These are phyloP conservation scores for Lynx canadensis DNA, from an alignment of 2,113 vertebrate species.

Conservation along the genomic window DNA sequence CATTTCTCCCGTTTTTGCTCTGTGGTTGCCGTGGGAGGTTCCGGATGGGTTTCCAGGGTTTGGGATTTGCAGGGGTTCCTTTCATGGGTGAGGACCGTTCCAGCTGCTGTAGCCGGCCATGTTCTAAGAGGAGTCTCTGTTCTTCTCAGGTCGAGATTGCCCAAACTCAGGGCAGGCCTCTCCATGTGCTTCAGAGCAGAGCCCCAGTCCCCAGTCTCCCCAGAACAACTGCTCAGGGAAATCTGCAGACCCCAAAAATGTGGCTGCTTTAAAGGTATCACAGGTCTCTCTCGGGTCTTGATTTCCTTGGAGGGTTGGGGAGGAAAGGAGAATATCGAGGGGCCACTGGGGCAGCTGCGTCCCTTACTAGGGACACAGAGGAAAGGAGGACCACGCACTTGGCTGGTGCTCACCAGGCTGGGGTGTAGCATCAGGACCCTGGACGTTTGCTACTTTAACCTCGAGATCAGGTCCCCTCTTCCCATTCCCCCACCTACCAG, in stretches of 20 bases:
- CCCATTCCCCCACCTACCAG: no score
- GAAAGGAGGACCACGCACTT: neutral
- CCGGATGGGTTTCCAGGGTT: neutral
- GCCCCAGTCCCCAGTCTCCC: slow-evolving; percentile 93
- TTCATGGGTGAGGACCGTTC: neutral
- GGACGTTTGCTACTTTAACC: neutral
- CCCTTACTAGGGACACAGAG: neutral
- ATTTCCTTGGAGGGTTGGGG: neutral
- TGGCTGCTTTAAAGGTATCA: slow-evolving; percentile 85
- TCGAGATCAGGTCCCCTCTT: accelerated
- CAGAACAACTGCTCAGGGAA: slow-evolving; percentile 90
- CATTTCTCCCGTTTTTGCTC: neutral
- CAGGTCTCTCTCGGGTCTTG: neutral
- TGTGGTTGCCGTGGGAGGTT: neutral
- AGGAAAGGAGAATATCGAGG: neutral
- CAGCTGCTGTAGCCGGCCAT: no score
- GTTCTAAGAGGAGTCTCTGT: neutral
- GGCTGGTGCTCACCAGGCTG: neutral
- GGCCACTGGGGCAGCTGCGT: neutral
- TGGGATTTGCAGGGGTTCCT: neutral
- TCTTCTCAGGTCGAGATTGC: slow-evolving; percentile 86
- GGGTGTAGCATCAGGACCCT: neutral
- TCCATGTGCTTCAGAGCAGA: slow-evolving; percentile 91
- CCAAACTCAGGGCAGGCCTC: slow-evolving; percentile 91
- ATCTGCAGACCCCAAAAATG: slow-evolving; percentile 85